Percentiles rank a stretch among this genome's conserved stretches.
These are phyloP conservation scores for Heliconius nattereri DNA, from an alignment of 1,140 invertebrate species.

Conservation along the genomic window DNA sequence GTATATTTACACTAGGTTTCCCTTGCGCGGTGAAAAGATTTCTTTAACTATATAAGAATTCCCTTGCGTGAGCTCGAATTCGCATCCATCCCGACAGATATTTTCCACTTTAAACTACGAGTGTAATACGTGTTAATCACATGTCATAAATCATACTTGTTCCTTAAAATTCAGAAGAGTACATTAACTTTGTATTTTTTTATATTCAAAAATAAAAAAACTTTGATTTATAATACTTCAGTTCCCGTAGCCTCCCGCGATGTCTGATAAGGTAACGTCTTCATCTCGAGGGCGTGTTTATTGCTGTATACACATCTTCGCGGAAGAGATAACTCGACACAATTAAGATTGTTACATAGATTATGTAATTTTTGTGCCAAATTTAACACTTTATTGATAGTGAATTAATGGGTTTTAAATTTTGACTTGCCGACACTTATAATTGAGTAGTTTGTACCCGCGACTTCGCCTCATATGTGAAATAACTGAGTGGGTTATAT, in stretches of 20 bases:
- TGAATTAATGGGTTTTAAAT: neutral
- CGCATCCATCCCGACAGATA: neutral
- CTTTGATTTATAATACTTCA: neutral
- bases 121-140: neutral
- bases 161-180: neutral
- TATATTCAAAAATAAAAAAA: neutral
- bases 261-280: neutral
- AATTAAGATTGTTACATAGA: slow-evolving; percentile 28
- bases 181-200: neutral
- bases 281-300: slow-evolving; percentile 13
- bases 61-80: neutral
- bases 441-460: too few species aligned
- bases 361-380: slow-evolving; percentile 17
- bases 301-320: slow-evolving; percentile 20
- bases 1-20: too few species aligned
- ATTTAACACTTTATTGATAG: slow-evolving; percentile 16
- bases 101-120: neutral
- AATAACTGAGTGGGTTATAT: too few species aligned
- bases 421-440: neutral
- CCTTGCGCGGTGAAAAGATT: neutral
- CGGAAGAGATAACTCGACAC: slow-evolving; percentile 27
- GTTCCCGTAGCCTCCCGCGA: neutral
- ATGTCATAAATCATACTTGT: neutral
- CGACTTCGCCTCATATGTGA: too few species aligned
- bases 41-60: neutral